Conservation (phyloP, 2,797 vertebrate species). For the Crypturellus tataupa region DNA sequence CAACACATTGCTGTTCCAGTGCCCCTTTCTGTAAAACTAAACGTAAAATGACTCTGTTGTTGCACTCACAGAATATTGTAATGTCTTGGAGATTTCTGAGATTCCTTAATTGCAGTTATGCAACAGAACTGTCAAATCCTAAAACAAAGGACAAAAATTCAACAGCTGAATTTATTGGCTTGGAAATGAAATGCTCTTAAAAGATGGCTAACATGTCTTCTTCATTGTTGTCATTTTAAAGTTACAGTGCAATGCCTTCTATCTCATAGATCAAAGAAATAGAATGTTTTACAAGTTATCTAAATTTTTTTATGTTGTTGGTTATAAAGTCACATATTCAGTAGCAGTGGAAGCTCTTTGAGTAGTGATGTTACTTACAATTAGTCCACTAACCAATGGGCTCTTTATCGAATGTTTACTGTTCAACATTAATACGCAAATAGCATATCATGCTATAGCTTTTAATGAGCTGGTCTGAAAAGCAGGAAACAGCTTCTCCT, state of each 20-base stretch:
- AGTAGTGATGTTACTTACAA: neutral
- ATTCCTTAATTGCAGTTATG: conserved; percentile 47
- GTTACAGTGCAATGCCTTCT: neutral
- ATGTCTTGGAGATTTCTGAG: conserved; percentile 38
- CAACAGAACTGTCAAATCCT: conserved; percentile 43
- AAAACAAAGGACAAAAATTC: conserved; percentile 54
- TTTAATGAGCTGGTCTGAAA: neutral
- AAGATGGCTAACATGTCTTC: conserved; percentile 14
- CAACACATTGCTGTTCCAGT: neutral
- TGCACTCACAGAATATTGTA: conserved; percentile 24
- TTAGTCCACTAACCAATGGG: neutral
- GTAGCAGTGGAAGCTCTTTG: conserved; percentile 6
- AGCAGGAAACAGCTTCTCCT: neutral
- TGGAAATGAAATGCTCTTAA: conserved; percentile 15
- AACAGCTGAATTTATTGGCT: conserved; percentile 19
- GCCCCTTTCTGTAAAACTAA: conserved; percentile 40
- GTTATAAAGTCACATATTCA: conserved; percentile 8
- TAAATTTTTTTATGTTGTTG: neutral
- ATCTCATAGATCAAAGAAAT: neutral
- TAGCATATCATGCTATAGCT: neutral
- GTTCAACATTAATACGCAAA: neutral
- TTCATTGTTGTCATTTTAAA: conserved; percentile 35
- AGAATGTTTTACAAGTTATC: neutral
- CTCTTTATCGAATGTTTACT: neutral
- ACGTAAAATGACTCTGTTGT: neutral